Evolutionary conservation across 1,140 invertebrate genomes (phyloP).

Genomic region (Drosophila elegans): DNA sequence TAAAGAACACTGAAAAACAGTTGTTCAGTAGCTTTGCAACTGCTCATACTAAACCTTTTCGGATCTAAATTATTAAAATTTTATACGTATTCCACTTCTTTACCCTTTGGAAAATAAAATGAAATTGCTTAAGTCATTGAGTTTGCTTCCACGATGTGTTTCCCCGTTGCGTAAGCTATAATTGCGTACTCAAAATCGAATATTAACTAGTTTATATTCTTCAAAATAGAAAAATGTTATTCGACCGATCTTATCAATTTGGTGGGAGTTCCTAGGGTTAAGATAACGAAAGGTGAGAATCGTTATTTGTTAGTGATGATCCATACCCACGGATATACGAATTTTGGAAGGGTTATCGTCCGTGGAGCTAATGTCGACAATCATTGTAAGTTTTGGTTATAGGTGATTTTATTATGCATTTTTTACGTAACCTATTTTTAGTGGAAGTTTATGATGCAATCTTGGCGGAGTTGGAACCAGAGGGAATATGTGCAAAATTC

Average conservation of each 20-base stretch:
- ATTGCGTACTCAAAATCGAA: neutral
- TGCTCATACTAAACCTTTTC: conserved; percentile 2
- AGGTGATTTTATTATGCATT: too few relatives aligned
- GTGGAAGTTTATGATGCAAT: conserved; percentile 34
- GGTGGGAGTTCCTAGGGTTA: conserved; percentile 8
- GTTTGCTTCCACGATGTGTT: neutral
- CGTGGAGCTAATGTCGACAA: conserved; percentile 16
- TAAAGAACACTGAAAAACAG: neutral
- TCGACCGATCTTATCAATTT: conserved; percentile 9
- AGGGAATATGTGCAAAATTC: conserved; percentile 41
- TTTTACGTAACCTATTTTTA: neutral
- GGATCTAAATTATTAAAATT: conserved; percentile 27
- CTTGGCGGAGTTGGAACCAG: conserved; percentile 18
- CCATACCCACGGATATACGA: conserved; percentile 47
- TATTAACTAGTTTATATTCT: neutral
- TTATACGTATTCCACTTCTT: neutral
- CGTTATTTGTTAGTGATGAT: conserved; percentile 42
- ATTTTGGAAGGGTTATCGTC: conserved; percentile 36
- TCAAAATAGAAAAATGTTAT: conserved; percentile 5
- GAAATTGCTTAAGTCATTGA: conserved; percentile 3
- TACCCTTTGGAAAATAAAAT: conserved; percentile 14
- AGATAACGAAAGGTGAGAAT: conserved; percentile 30
- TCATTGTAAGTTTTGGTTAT: conserved; percentile 38
- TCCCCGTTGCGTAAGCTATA: conserved; percentile 36
- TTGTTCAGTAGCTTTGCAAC: neutral